A percentile compares a stretch with the other conserved stretches of the same genome.
These are phyloP conservation scores for Microctenopoma lineatum DNA, from an alignment of 2,797 vertebrate species.

Conservation along the genomic window DNA sequence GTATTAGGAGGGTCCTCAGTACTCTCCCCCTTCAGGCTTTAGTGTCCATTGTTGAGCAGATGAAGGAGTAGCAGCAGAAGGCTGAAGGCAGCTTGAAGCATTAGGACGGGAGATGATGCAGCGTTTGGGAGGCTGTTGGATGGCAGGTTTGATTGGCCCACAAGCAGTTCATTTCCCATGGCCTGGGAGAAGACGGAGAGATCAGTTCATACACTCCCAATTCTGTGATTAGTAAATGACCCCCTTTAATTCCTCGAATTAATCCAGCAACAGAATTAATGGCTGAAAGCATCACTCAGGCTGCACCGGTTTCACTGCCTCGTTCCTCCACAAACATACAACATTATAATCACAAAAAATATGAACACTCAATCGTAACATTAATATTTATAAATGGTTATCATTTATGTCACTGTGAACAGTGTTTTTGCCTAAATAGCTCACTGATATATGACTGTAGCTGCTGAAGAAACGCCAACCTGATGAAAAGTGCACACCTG, in stretches of 20 bases:
- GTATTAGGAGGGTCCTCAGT: constrained; percentile 39
- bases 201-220: background rate
- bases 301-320: background rate
- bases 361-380: background rate
- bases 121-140: constrained; percentile 73
- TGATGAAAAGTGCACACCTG: constrained; percentile 83
- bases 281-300: background rate
- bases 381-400: background rate
- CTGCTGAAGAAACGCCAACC: background rate
- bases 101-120: constrained; percentile 48
- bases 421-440: background rate
- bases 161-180: constrained; percentile 78
- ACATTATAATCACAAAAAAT: background rate
- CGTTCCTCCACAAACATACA: background rate
- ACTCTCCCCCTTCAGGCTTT: constrained; percentile 48
- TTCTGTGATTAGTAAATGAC: too few species aligned
- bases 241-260: background rate
- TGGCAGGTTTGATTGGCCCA: constrained; percentile 74
- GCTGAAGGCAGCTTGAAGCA: constrained; percentile 64
- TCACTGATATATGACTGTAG: background rate
- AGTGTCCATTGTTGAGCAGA: constrained; percentile 69
- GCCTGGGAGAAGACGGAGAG: constrained; percentile 66
- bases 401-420: background rate
- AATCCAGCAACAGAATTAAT: background rate
- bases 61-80: constrained; percentile 71